Percentiles rank a stretch among this genome's conserved stretches.
phyloP scores from a whole-genome alignment of 2,113 vertebrate species.

The Geothlypis trichas region DNA sequence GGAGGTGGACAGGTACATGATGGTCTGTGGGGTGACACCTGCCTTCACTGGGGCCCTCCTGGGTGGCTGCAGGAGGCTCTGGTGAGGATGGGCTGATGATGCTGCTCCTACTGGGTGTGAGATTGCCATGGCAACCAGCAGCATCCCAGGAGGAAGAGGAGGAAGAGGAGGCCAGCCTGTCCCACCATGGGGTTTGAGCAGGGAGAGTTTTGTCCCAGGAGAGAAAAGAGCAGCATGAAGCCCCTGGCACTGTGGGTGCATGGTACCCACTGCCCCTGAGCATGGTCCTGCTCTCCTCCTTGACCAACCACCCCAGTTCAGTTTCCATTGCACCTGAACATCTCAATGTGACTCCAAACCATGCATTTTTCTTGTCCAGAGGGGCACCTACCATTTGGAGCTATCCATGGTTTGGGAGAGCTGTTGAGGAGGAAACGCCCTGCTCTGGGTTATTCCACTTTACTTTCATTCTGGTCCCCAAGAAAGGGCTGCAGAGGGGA shows the following conservation, averaged over 20 bases:
- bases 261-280: background rate
- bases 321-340: background rate
- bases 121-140: background rate
- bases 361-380: background rate
- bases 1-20: background rate
- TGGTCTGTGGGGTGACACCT: background rate
- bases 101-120: background rate
- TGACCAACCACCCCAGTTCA: background rate
- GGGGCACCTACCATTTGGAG: background rate
- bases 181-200: background rate
- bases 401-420: accelerated
- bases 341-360: background rate
- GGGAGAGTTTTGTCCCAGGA: background rate
- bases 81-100: background rate
- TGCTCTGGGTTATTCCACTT: background rate
- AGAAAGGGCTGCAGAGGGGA: background rate
- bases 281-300: background rate
- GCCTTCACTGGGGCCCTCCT: background rate
- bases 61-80: background rate
- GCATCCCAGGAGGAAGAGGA: background rate
- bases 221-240: background rate
- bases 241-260: accelerated
- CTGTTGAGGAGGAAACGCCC: background rate
- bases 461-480: background rate
- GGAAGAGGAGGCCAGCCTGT: background rate